Base-by-base conservation (phyloP, 2,888 invertebrate genomes). In the Gymnocheta viridis region DNA sequence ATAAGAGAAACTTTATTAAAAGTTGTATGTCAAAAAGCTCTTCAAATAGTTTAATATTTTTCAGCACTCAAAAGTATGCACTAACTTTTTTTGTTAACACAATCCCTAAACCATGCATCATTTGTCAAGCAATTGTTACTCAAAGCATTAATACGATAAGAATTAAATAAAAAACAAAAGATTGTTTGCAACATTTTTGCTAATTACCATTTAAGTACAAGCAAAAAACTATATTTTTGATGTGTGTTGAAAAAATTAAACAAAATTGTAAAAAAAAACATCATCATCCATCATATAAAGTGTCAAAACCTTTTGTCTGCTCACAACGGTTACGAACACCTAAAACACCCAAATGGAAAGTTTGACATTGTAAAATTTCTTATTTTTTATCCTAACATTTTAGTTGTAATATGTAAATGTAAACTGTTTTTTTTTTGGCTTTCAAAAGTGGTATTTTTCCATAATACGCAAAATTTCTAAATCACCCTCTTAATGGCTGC, bases 221-320 rank as follows among this genome's bases (percentile, higher is more conserved):
- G 17, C 22, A 73, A 70, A 66, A 54, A 47, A 58, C 27, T 47
- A 56, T 47, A 56, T 60, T 5, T 62, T n/a, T 27, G 62, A 62
- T 62, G 27, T 41, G 12, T 24, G 24, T 14, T 62, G 10, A 62
- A 41, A 22, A 44, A 62, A 24, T 6, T 0, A 19, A 19, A 47
- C 10, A 29, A 56, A 17, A 32, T 49, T 88, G 86, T 88, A 87
- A 87, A 90, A 88, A 88, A 88, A 66, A 49, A 32, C 87, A 88
- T 86, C 87, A 89, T 89, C 90, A 90, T 90, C 91, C 89, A 90
- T 90, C 90, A 90, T 90, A 87, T 51, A 89, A 90, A 90, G 89
- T 90, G 90, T 90, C 91, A 91, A 89, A 90, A 90, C 90, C 90
- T 90, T 90, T 89, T 91, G 90, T 81, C 72, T 74, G 79, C 24